Evolutionary conservation across 2,113 vertebrate species (phyloP).

Genomic region (Pholis gunnellus): DNA sequence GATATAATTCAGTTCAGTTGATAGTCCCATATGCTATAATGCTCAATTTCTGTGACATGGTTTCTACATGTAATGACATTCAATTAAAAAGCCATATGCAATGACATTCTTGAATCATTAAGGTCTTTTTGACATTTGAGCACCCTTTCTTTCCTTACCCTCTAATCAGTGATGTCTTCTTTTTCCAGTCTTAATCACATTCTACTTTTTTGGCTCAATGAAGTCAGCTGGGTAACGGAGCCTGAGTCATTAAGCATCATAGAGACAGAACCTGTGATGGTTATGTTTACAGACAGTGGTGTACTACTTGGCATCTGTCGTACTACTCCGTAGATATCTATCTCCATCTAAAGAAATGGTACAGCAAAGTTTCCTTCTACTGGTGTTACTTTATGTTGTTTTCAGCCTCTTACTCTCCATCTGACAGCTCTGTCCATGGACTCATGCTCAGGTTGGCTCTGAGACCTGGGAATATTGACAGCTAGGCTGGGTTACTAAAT

Average conservation of each 20-base stretch:
- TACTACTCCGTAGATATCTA: background rate
- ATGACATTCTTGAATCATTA: slow-evolving; percentile 65
- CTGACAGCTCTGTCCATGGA: slow-evolving; percentile 37
- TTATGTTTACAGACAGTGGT: slow-evolving; percentile 12
- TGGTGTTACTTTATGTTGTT: slow-evolving; percentile 21
- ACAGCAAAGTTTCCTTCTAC: slow-evolving; percentile 17
- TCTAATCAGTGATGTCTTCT: slow-evolving; percentile 32
- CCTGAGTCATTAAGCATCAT: background rate
- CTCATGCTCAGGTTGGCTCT: slow-evolving; percentile 45
- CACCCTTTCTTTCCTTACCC: slow-evolving; percentile 22
- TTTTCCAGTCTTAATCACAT: slow-evolving; percentile 1
- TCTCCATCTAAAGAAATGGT: slow-evolving; percentile 16
- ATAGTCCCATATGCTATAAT: slow-evolving; percentile 69
- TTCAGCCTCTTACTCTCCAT: slow-evolving; percentile 33
- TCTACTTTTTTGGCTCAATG: background rate
- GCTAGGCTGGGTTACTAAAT: slow-evolving; percentile 60
- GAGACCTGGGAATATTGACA: slow-evolving; percentile 61
- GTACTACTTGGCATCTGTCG: background rate
- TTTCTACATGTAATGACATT: slow-evolving; percentile 67
- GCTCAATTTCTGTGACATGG: slow-evolving; percentile 63
- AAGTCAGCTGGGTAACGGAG: slow-evolving; percentile 6
- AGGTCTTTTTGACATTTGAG: slow-evolving; percentile 55
- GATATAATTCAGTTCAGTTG: slow-evolving; percentile 54
- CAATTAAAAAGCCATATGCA: slow-evolving; percentile 76
- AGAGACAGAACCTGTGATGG: slow-evolving; percentile 1